Conservation (phyloP, 2,888 invertebrate genomes). For the Pediacus dermestoides region DNA sequence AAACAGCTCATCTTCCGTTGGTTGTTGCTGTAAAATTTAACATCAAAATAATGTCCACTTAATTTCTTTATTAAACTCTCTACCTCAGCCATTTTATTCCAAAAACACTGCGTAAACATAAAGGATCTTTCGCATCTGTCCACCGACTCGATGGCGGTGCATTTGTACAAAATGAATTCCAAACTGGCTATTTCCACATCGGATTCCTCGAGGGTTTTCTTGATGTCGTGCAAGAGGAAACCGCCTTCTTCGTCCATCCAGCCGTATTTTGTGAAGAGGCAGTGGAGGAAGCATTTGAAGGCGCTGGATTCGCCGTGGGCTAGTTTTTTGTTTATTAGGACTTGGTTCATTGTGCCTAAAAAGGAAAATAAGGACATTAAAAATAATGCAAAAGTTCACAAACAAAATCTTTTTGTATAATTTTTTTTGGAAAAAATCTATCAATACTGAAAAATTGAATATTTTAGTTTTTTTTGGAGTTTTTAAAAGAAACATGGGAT, state of each 20-base stretch:
- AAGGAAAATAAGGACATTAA: no score
- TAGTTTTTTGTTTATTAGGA: conserved; percentile 43
- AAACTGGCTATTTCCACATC: conserved; percentile 37
- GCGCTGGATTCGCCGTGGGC: conserved; percentile 32
- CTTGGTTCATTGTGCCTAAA: conserved; percentile 44
- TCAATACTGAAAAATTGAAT: no score
- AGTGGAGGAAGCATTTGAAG: conserved; percentile 47
- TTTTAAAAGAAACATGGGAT: no score
- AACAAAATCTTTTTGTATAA: no score
- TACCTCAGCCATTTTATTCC: conserved; percentile 44
- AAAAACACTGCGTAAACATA: conserved; percentile 46
- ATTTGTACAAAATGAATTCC: conserved; percentile 43
- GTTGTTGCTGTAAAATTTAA: conserved; percentile 29
- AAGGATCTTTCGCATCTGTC: conserved; percentile 45
- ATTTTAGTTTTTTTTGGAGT: no score
- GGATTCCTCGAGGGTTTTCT: conserved; percentile 38
- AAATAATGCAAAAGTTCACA: no score
- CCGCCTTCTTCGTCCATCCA: conserved; percentile 49
- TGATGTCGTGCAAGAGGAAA: conserved; percentile 44
- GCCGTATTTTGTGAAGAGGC: conserved; percentile 45
- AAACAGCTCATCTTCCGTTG: conserved; percentile 36
- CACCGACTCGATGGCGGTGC: conserved; percentile 41
- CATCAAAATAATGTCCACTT: background rate
- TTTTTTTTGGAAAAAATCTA: no score
- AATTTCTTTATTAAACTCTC: conserved; percentile 5